Percentiles rank a stretch among this genome's conserved stretches.
Conservation (phyloP, 2,113 vertebrate genomes). For the Plecotus auritus region DNA sequence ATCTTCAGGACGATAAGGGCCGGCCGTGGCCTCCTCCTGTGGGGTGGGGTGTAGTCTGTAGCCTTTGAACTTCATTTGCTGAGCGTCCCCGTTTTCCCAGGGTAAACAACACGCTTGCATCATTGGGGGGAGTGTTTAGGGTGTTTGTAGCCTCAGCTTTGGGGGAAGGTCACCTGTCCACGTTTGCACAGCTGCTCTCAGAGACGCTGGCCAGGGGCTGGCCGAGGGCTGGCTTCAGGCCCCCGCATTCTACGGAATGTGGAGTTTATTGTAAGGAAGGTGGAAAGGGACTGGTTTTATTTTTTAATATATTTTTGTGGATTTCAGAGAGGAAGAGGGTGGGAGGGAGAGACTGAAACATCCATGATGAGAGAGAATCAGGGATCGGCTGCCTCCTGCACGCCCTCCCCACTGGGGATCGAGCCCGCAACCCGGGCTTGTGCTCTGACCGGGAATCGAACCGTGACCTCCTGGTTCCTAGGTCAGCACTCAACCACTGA, state of each 20-base stretch:
- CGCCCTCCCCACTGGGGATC: too few species aligned
- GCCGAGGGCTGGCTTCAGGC: fast-evolving
- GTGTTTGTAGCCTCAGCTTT: not conserved
- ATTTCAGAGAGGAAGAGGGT: too few species aligned
- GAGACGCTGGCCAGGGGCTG: not conserved
- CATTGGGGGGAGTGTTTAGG: not conserved
- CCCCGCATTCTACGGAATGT: not conserved
- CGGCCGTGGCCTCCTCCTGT: not conserved
- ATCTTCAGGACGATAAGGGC: not conserved
- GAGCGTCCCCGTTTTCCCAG: too few species aligned
- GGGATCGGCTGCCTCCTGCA: too few species aligned
- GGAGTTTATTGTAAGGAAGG: not conserved
- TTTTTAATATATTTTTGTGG: too few species aligned
- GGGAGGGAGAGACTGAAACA: too few species aligned
- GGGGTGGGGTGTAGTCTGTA: not conserved
- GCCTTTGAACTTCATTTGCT: not conserved
- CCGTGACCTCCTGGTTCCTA: too few species aligned
- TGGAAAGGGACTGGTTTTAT: not conserved
- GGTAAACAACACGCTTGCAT: not conserved
- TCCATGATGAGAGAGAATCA: too few species aligned
- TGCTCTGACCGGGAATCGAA: too few species aligned
- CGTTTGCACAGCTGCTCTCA: not conserved
- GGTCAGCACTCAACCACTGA: too few species aligned
- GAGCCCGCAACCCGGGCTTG: too few species aligned
- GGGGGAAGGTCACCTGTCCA: not conserved